Conservation (phyloP, 2,797 vertebrate genomes). For the Neosalanx taihuensis region DNA sequence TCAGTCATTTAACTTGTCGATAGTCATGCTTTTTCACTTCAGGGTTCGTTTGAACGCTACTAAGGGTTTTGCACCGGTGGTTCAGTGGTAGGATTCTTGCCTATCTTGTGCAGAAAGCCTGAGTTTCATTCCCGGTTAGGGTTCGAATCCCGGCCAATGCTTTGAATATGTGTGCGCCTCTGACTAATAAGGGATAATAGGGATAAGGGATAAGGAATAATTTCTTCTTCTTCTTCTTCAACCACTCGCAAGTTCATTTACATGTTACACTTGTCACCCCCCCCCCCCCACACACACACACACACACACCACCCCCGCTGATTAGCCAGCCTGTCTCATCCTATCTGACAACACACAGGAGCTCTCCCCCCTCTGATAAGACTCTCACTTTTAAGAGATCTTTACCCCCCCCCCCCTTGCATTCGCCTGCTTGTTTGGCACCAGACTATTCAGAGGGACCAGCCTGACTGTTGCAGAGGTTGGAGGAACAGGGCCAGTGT, state of each 20-base stretch:
- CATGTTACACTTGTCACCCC: background rate
- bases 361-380: constrained; percentile 10
- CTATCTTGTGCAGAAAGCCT: too few relatives aligned
- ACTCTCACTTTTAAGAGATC: background rate
- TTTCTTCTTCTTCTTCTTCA: too few relatives aligned
- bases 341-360: constrained; percentile 11
- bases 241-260: too few relatives aligned
- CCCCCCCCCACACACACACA: background rate
- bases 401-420: background rate
- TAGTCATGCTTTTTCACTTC: background rate
- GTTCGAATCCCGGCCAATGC: too few relatives aligned
- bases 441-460: too few relatives aligned
- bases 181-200: too few relatives aligned
- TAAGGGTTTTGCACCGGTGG: background rate
- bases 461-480: background rate
- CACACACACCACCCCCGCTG: background rate
- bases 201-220: too few relatives aligned
- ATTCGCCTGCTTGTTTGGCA: too few relatives aligned
- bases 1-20: background rate
- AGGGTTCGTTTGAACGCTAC: background rate
- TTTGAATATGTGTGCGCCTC: too few relatives aligned
- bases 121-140: too few relatives aligned
- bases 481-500: too few relatives aligned
- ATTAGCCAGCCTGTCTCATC: constrained; percentile 3
- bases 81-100: too few relatives aligned